Conservation (phyloP, 2,113 vertebrate genomes). For the Turdus rufiventris region DNA sequence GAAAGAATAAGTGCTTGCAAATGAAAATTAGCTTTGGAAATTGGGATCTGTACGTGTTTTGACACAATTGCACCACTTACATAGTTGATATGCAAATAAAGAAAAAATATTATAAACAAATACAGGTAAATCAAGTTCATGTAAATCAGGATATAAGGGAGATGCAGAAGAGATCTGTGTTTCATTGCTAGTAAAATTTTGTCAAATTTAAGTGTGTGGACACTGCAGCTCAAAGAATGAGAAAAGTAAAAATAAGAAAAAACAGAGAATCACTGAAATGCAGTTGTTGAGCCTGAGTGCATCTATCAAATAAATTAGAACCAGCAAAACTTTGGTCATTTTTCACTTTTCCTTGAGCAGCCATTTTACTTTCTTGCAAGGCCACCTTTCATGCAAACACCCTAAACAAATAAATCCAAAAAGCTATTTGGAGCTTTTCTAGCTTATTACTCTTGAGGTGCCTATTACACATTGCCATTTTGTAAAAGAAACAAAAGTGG, state of each 20-base stretch:
- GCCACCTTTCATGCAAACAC: neutral
- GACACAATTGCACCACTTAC: neutral
- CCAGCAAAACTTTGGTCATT: neutral
- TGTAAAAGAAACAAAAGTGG: neutral
- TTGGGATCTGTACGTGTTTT: neutral
- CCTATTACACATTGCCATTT: neutral
- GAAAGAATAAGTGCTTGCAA: neutral
- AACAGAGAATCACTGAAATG: neutral
- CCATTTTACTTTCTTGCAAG: neutral
- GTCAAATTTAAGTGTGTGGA: neutral
- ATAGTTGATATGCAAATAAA: neutral
- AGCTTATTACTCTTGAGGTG: neutral
- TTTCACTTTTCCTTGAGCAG: neutral
- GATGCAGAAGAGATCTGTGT: neutral
- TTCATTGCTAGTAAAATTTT: neutral
- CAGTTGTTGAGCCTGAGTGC: neutral
- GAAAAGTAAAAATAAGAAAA: neutral
- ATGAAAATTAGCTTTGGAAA: neutral
- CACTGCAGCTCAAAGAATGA: neutral
- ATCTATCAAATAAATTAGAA: slow-evolving; percentile 31
- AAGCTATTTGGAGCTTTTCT: neutral
- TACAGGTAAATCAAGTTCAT: neutral
- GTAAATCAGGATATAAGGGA: neutral
- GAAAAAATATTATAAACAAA: neutral
- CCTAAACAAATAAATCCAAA: neutral